phyloP scores from a whole-genome alignment of 53 echinoderm and acorn worm species.

The Paelopatides confundens region DNA sequence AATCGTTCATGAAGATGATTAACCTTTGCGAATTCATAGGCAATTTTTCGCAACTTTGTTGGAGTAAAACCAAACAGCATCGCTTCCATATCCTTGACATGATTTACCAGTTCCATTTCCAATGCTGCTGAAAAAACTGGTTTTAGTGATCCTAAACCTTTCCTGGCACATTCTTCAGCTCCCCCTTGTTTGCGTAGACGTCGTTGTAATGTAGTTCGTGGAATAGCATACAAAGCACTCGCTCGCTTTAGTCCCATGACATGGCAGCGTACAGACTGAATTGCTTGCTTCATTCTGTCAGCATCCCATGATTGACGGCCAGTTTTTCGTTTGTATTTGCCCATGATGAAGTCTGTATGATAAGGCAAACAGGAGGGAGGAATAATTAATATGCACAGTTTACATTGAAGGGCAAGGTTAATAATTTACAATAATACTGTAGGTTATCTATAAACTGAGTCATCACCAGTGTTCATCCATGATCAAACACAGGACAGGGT shows the following conservation, averaged over 20 bases:
- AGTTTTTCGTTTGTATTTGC: slow-evolving; percentile 13
- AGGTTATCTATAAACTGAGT: no score
- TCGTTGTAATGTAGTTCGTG: background rate
- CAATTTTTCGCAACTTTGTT: background rate
- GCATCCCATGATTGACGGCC: background rate
- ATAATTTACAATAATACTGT: no score
- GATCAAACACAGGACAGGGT: no score
- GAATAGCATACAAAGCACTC: background rate
- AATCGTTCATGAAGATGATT: background rate
- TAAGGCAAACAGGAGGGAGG: background rate
- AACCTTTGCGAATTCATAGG: slow-evolving; percentile 25
- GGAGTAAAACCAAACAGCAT: slow-evolving; percentile 35
- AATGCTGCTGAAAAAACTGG: slow-evolving; percentile 9
- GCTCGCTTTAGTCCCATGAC: background rate
- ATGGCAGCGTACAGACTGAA: background rate
- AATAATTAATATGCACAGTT: no score
- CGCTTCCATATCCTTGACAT: slow-evolving; percentile 24
- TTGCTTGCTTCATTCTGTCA: background rate
- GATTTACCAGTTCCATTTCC: background rate
- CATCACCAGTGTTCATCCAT: no score
- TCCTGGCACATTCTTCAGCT: background rate
- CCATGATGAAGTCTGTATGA: background rate
- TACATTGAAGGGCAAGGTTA: no score
- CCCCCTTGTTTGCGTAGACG: background rate
- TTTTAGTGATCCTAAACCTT: background rate